phyloP scores from a whole-genome alignment of 2,888 invertebrate genomes.

The Cremastinae sp. region DNA sequence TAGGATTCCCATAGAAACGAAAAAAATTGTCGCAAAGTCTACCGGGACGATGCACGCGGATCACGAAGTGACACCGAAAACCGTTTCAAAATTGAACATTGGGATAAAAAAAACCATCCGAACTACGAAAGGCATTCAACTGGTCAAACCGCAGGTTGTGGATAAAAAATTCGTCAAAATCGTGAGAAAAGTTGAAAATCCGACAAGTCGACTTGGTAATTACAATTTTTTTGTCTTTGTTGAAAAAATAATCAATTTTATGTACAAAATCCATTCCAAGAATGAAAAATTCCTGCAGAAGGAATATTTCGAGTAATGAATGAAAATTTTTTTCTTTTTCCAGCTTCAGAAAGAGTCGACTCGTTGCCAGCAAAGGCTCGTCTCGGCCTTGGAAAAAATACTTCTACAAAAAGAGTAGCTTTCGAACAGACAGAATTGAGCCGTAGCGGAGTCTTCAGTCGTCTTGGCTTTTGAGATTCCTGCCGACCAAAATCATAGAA shows the following conservation, averaged over 20 bases:
- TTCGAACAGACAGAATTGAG: slow-evolving; percentile 75
- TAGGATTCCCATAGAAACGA: slow-evolving; percentile 62
- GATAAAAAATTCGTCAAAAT: slow-evolving; percentile 32
- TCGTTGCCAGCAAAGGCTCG: slow-evolving; percentile 77
- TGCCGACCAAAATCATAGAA: too few relatives aligned
- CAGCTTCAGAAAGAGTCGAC: slow-evolving; percentile 75
- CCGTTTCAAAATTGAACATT: slow-evolving; percentile 63
- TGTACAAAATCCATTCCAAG: neutral
- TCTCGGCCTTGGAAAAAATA: slow-evolving; percentile 68
- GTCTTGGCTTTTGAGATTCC: slow-evolving; percentile 75
- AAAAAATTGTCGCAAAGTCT: slow-evolving; percentile 62
- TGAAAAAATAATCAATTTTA: neutral
- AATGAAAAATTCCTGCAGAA: too few relatives aligned
- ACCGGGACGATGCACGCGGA: slow-evolving; percentile 78
- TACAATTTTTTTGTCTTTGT: slow-evolving; percentile 3
- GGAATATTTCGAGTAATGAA: neutral
- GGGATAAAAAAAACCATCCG: slow-evolving; percentile 69
- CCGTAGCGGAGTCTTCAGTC: slow-evolving; percentile 76
- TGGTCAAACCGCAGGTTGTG: slow-evolving; percentile 50
- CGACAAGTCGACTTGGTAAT: slow-evolving; percentile 73
- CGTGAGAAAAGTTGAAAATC: slow-evolving; percentile 51
- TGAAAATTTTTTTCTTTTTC: slow-evolving; percentile 55
- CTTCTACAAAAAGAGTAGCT: slow-evolving; percentile 75
- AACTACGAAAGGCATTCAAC: slow-evolving; percentile 67
- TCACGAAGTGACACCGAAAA: slow-evolving; percentile 74